Conservation (phyloP, 2,888 invertebrate genomes). For the Nasonovia ribisnigri region DNA sequence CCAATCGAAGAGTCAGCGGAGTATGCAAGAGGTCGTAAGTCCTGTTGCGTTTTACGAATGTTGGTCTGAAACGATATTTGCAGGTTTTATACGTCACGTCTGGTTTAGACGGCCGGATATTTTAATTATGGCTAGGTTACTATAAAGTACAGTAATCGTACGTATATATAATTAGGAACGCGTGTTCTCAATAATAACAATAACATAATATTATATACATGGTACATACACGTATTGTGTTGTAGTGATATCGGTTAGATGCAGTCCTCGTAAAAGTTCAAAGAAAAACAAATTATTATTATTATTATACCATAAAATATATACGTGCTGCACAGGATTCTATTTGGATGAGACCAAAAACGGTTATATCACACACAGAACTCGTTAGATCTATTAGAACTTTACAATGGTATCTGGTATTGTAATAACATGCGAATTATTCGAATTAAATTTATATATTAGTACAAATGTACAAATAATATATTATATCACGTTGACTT, state of each 20-base stretch:
- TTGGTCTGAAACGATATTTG: not conserved
- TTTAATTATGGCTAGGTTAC: not conserved
- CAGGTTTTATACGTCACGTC: not conserved
- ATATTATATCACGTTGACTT: not conserved
- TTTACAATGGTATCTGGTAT: not conserved
- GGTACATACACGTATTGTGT: too few relatives aligned
- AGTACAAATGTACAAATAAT: not conserved
- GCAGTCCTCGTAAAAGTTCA: not conserved
- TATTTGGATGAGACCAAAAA: not conserved
- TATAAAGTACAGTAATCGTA: too few relatives aligned
- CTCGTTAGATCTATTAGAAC: not conserved
- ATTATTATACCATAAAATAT: not conserved
- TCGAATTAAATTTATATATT: not conserved
- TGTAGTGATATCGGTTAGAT: not conserved
- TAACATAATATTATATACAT: not conserved
- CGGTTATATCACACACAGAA: not conserved
- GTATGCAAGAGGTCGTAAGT: not conserved
- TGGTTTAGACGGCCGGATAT: not conserved
- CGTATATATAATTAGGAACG: not conserved
- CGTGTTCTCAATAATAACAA: not conserved
- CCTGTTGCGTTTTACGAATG: not conserved
- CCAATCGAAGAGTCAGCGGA: not conserved
- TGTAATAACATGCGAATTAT: not conserved
- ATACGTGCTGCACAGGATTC: not conserved
- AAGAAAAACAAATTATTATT: not conserved